These are phyloP conservation scores for Thamnophis sirtalis DNA, from an alignment of 2,113 vertebrate species.

Conservation along the genomic window DNA sequence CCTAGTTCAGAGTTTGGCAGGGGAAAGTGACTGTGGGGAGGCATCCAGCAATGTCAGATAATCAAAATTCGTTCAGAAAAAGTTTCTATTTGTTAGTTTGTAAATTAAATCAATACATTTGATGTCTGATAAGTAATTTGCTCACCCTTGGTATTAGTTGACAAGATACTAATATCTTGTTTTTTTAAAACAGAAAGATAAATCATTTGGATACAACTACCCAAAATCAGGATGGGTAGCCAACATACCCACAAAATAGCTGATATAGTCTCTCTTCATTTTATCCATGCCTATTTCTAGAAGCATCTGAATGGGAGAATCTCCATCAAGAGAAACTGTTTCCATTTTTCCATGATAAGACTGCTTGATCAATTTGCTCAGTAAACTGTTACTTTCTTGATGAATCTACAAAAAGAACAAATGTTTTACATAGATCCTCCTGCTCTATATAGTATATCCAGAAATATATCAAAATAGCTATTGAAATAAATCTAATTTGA, in stretches of 20 bases:
- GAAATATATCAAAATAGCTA: neutral
- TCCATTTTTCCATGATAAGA: constrained; percentile 83
- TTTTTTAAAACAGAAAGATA: neutral
- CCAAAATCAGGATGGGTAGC: neutral
- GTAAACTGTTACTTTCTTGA: constrained; percentile 83
- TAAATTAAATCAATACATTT: neutral
- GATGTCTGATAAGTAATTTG: neutral
- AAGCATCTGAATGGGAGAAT: constrained; percentile 83
- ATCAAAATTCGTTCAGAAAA: neutral
- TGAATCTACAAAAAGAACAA: constrained; percentile 76
- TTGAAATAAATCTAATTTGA: neutral
- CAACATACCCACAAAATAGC: constrained; percentile 88
- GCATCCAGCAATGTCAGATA: neutral
- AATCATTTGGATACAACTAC: neutral
- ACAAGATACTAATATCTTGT: neutral
- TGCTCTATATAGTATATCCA: neutral
- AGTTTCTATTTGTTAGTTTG: neutral
- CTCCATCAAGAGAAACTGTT: constrained; percentile 74
- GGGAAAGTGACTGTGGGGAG: neutral
- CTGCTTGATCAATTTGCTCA: constrained; percentile 86
- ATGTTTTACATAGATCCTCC: neutral
- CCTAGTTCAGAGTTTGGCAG: neutral
- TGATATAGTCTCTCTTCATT: constrained; percentile 94
- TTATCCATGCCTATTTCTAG: constrained; percentile 94
- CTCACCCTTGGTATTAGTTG: neutral